phyloP scores from a whole-genome alignment of 2,888 invertebrate species.

The Cordilura impudica region DNA sequence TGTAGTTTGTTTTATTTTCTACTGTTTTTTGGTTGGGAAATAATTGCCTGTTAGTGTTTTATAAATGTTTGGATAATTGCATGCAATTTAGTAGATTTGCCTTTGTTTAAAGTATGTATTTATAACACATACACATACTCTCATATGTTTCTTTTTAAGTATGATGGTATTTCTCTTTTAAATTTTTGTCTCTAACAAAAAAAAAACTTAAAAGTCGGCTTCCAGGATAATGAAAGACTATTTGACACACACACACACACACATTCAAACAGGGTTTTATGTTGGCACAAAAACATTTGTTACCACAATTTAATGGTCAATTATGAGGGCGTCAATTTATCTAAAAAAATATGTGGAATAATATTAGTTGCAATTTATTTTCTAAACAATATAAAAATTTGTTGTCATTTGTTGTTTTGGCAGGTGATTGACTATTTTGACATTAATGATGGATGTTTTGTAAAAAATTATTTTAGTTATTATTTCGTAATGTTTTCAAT shows the following conservation, averaged over 20 bases:
- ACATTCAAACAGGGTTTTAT: constrained; percentile 12
- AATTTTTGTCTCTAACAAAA: constrained; percentile 25
- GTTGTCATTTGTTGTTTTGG: constrained; percentile 16
- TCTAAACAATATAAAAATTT: no score
- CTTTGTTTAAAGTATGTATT: not conserved
- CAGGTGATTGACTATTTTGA: constrained; percentile 56
- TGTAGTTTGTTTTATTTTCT: constrained; percentile 24
- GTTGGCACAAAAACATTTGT: constrained; percentile 37
- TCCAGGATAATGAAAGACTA: constrained; percentile 46
- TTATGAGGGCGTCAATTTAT: constrained; percentile 53
- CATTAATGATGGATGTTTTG: not conserved
- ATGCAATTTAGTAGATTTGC: constrained; percentile 14
- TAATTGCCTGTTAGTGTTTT: constrained; percentile 25
- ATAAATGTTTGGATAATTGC: constrained; percentile 51
- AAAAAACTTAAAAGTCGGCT: constrained; percentile 22
- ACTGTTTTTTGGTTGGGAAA: not conserved
- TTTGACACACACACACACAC: not conserved
- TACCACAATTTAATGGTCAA: constrained; percentile 59
- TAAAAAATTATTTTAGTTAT: no score
- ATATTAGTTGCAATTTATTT: not conserved
- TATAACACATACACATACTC: not conserved
- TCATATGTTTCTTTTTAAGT: not conserved
- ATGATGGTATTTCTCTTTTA: constrained; percentile 39
- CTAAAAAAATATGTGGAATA: not conserved
- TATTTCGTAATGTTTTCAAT: no score